Evolutionary conservation across 2,888 invertebrate genomes (phyloP).

Genomic region (Lordiphosa andalusiaca): DNA sequence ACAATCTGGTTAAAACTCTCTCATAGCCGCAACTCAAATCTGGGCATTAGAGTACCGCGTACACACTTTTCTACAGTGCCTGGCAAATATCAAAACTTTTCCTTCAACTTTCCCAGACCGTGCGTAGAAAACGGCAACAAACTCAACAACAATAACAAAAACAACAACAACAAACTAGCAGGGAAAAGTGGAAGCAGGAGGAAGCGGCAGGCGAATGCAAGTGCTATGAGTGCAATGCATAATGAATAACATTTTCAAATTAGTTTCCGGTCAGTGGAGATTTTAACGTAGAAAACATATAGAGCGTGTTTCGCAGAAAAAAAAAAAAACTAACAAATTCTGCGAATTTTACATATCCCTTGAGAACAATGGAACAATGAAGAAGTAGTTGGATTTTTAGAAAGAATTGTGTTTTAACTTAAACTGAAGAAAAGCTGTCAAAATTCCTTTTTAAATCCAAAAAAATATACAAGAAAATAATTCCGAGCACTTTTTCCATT

Average conservation of each 20-base stretch:
- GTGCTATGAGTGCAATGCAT: conserved; percentile 54
- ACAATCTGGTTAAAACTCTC: conserved; percentile 59
- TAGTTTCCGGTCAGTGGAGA: conserved; percentile 74
- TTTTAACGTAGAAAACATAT: conserved; percentile 55
- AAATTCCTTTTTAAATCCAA: no score
- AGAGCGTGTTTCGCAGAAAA: conserved; percentile 41
- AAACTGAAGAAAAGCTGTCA: no score
- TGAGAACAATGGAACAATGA: neutral
- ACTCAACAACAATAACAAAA: conserved; percentile 16
- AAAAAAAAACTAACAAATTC: conserved; percentile 7
- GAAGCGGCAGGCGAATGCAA: conserved; percentile 1
- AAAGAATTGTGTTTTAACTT: no score
- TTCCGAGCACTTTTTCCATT: no score
- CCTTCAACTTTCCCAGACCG: conserved; percentile 47
- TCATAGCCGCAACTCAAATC: conserved; percentile 47
- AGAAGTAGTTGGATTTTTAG: no score
- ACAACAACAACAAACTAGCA: conserved; percentile 25
- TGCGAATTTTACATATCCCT: conserved; percentile 1
- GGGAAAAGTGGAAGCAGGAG: conserved; percentile 40
- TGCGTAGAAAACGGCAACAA: conserved; percentile 39
- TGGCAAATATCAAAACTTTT: conserved; percentile 36
- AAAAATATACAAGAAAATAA: no score
- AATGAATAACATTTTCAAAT: conserved; percentile 74
- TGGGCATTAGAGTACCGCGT: conserved; percentile 31
- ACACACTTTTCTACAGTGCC: conserved; percentile 12